A percentile compares a stretch with the other conserved stretches of the same genome.
Conservation (phyloP, 1,140 invertebrate genomes). For the Cydia amplana region DNA sequence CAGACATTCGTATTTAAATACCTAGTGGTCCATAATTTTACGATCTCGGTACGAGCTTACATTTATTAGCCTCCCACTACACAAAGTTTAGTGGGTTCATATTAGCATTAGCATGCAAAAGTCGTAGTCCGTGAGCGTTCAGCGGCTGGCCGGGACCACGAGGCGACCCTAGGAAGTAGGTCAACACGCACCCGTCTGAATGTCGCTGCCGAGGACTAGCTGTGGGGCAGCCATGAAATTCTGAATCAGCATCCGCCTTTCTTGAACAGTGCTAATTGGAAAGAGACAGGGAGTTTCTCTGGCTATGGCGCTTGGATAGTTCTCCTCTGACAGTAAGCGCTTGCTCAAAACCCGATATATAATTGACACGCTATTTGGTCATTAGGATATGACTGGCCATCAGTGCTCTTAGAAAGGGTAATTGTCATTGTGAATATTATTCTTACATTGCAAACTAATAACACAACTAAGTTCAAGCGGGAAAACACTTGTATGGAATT, state of each 20-base stretch:
- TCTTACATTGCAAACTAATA: too few species aligned
- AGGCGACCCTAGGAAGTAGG: constrained; percentile 17
- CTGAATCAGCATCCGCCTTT: not conserved
- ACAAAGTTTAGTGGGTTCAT: constrained; percentile 12
- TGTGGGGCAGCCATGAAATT: not conserved
- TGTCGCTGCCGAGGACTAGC: not conserved
- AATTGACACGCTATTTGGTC: too few species aligned
- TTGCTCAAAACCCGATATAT: too few species aligned
- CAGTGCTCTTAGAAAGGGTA: too few species aligned
- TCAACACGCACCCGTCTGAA: not conserved
- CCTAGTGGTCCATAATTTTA: not conserved
- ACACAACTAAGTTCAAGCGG: too few species aligned
- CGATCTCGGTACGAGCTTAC: constrained; percentile 1
- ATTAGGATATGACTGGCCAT: too few species aligned
- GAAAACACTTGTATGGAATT: too few species aligned
- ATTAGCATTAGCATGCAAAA: constrained; percentile 23
- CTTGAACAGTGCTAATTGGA: not conserved
- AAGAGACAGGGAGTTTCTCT: too few species aligned
- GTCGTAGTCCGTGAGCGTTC: constrained; percentile 5
- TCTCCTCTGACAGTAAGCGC: too few species aligned
- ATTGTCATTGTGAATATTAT: too few species aligned
- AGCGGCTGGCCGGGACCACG: constrained; percentile 18
- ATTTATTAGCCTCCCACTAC: constrained; percentile 16
- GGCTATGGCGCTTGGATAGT: too few species aligned
- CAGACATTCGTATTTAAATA: constrained; percentile 5